Conservation (phyloP, 2,797 vertebrate species). For the Morelia viridis region DNA sequence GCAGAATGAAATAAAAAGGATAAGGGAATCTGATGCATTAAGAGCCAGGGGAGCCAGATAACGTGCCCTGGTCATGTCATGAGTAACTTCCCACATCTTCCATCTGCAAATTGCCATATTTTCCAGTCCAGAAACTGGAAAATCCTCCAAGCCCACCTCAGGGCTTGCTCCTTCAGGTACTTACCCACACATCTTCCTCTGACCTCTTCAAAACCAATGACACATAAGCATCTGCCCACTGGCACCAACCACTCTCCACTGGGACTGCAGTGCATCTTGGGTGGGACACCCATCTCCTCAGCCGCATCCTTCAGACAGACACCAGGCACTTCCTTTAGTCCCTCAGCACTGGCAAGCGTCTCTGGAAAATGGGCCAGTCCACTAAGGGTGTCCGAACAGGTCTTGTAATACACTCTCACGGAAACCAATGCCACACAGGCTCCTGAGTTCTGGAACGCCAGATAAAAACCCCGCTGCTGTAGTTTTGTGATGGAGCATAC, state of each 20-base stretch:
- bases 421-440: slow-evolving; percentile 76
- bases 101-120: not conserved
- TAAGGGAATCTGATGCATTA: slow-evolving; percentile 23
- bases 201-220: slow-evolving; percentile 71
- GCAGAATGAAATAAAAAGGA: slow-evolving; percentile 8
- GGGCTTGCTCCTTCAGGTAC: slow-evolving; percentile 37
- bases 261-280: slow-evolving; percentile 75
- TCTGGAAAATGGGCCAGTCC: slow-evolving; percentile 71
- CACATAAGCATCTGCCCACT: slow-evolving; percentile 69
- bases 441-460: slow-evolving; percentile 78
- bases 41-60: not conserved
- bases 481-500: slow-evolving; percentile 68
- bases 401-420: slow-evolving; percentile 77
- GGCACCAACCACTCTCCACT: slow-evolving; percentile 76
- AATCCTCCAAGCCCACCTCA: not conserved
- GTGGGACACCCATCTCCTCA: slow-evolving; percentile 56
- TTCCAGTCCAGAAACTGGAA: not conserved
- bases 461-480: slow-evolving; percentile 74
- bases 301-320: slow-evolving; percentile 65
- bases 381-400: slow-evolving; percentile 62
- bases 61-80: not conserved
- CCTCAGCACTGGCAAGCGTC: slow-evolving; percentile 64
- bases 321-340: slow-evolving; percentile 68
- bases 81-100: not conserved
- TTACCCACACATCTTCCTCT: slow-evolving; percentile 70